Percentiles rank a stretch among this genome's conserved stretches.
Evolutionary conservation across 2,797 vertebrate species (phyloP).

Genomic region (Ctenopoma kingsleyae): DNA sequence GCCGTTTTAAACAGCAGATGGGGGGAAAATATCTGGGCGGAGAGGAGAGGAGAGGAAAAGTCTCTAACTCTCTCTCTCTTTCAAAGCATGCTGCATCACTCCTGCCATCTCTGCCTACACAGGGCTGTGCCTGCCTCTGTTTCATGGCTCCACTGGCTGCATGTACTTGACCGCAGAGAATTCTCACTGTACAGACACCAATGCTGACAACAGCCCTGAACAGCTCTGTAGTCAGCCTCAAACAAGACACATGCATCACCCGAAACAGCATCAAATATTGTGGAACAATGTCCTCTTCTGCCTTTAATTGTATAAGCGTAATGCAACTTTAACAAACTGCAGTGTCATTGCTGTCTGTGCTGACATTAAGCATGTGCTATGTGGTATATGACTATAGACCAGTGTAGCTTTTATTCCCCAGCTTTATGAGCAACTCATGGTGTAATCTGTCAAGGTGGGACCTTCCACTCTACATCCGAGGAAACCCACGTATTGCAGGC

Average conservation of each 20-base stretch:
- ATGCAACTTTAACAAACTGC: slow-evolving; percentile 75
- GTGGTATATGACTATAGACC: slow-evolving; percentile 45
- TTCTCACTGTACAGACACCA: slow-evolving; percentile 17
- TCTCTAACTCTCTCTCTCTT: slow-evolving; percentile 40
- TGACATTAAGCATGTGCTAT: slow-evolving; percentile 49
- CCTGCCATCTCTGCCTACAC: slow-evolving; percentile 58
- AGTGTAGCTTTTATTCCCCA: slow-evolving; percentile 35
- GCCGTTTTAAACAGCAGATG: slow-evolving; percentile 89
- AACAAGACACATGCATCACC: background rate
- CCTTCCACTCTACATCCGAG: slow-evolving; percentile 40
- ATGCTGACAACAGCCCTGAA: slow-evolving; percentile 12
- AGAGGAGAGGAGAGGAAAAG: slow-evolving; percentile 46
- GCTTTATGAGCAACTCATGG: slow-evolving; percentile 34
- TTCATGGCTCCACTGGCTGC: slow-evolving; percentile 56
- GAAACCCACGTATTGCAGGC: slow-evolving; percentile 67
- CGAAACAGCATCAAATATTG: slow-evolving; percentile 2
- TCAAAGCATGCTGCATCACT: slow-evolving; percentile 63
- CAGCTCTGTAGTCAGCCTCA: background rate
- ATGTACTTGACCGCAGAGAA: slow-evolving; percentile 43
- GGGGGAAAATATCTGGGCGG: slow-evolving; percentile 69
- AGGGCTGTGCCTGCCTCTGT: slow-evolving; percentile 62
- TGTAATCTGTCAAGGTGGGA: slow-evolving; percentile 68
- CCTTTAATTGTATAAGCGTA: slow-evolving; percentile 24
- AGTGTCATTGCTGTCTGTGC: slow-evolving; percentile 66
- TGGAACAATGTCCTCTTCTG: background rate